Evolutionary conservation across 1,140 invertebrate species (phyloP), one percentile per base, ranked within the genome.

Genomic region (Pantala flavescens): DNA sequence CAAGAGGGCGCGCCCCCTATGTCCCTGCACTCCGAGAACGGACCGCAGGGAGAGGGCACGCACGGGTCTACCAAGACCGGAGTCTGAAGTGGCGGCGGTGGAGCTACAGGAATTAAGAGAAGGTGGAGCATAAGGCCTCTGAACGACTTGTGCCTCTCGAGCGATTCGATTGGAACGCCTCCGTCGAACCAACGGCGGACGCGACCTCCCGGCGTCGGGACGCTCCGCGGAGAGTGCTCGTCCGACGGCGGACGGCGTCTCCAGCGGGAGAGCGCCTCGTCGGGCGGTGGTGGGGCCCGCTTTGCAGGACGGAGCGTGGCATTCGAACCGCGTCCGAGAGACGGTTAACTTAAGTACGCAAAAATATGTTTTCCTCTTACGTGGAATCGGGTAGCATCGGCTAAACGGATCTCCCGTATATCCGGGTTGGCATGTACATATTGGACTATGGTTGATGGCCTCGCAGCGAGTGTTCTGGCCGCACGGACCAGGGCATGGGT

Each of bases 31-130:
- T 90, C 84, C 7, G 89, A 86, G 79, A 90, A 85, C 23, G 87
- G 84, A 7, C 91, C 91, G 81, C 91, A 93, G 23, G 90, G 91
- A 49, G 89, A 88, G 49, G 91, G 90, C 14, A 88, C 82, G 80
- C 91, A 93, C 49, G 90, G 90, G 81, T 92, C 86, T 77, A 36
- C 77, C 19, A 74, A 83, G 79, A 70, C 78, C 23, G 78, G 74
- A 74, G 74, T 78, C 77, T 72, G 76, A 7, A 7, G 75, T 71
- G 82, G 78, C 14, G 81, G 78, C 77, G 85, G 74, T 80, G 70
- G 80, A 75, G 72, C 80, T 80, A 75, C 77, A 75, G 76, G 77
- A 72, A 73, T 24, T 16, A 21, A 63, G 12, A n/a, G n/a, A n/a
- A n/a, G 12, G 49, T 21, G 16, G 16, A 71, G 84, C 86, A 74